Evolutionary conservation across 2,113 vertebrate genomes (phyloP).

Genomic region (Bagarius yarrelli): DNA sequence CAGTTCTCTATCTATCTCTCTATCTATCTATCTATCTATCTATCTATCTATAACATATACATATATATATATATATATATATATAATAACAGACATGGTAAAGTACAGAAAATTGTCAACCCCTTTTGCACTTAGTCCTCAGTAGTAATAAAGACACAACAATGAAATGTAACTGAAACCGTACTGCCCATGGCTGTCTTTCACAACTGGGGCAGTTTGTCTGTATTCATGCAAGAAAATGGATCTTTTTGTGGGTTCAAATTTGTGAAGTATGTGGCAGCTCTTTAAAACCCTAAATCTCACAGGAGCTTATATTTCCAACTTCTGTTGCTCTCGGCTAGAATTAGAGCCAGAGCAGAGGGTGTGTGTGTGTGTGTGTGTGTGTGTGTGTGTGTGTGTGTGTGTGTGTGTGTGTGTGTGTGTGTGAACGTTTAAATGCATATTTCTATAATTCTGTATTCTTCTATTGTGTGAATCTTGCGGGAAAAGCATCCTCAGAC

Average conservation of each 20-base stretch:
- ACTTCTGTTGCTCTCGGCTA: neutral
- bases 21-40: too few species aligned
- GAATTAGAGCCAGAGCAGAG: neutral
- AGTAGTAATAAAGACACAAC: neutral
- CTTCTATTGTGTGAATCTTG: neutral
- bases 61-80: neutral
- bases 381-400: constrained; percentile 27
- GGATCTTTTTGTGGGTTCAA: neutral
- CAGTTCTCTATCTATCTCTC: too few species aligned
- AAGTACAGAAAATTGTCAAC: neutral
- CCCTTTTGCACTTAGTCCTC: neutral
- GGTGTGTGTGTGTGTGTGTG: neutral
- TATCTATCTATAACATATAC: too few species aligned
- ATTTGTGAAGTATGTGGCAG: neutral
- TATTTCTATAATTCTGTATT: neutral
- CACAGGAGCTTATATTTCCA: neutral
- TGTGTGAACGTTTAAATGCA: neutral
- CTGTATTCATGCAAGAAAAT: neutral
- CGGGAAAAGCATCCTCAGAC: too few species aligned
- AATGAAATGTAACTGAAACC: constrained; percentile 11
- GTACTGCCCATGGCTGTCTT: neutral
- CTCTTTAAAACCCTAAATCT: constrained; percentile 1
- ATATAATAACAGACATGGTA: neutral
- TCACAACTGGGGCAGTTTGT: neutral
- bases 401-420: constrained; percentile 15